Conservation (phyloP, 2,797 vertebrate species). For the Micromesistius poutassou region DNA sequence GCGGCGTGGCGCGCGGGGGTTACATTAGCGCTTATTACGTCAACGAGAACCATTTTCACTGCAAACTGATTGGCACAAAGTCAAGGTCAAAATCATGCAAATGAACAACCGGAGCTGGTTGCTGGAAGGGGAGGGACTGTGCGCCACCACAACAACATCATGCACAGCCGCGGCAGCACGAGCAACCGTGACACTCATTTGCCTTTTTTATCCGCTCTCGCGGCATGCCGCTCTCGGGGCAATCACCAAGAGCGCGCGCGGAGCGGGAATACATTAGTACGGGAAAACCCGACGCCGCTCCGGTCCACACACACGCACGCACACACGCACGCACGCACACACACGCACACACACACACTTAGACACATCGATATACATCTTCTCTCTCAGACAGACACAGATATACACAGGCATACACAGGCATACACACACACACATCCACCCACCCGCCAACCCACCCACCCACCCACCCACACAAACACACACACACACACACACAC, state of each 20-base stretch:
- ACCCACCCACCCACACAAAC: too few species aligned
- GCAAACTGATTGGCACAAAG: slow-evolving; percentile 6
- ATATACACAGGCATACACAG: too few species aligned
- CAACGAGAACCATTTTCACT: slow-evolving; percentile 4
- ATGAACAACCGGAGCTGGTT: neutral
- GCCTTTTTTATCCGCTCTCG: neutral
- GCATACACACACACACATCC: too few species aligned
- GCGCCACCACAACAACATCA: neutral
- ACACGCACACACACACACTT: too few species aligned
- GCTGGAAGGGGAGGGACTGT: neutral
- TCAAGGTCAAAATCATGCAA: slow-evolving; percentile 5
- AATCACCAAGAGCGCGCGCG: neutral
- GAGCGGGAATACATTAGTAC: slow-evolving; percentile 3
- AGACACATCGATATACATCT: too few species aligned
- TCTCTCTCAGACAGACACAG: too few species aligned
- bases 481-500: too few species aligned
- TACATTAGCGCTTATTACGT: neutral
- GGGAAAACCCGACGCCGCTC: neutral
- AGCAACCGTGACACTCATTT: neutral
- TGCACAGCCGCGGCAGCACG: neutral
- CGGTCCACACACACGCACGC: too few species aligned
- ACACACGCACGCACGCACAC: too few species aligned
- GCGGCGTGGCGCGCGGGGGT: neutral
- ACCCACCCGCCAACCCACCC: too few species aligned
- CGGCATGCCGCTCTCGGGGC: neutral